Evolutionary conservation across 2,113 vertebrate species (phyloP).

Genomic region (Ictidomys tridecemlineatus): DNA sequence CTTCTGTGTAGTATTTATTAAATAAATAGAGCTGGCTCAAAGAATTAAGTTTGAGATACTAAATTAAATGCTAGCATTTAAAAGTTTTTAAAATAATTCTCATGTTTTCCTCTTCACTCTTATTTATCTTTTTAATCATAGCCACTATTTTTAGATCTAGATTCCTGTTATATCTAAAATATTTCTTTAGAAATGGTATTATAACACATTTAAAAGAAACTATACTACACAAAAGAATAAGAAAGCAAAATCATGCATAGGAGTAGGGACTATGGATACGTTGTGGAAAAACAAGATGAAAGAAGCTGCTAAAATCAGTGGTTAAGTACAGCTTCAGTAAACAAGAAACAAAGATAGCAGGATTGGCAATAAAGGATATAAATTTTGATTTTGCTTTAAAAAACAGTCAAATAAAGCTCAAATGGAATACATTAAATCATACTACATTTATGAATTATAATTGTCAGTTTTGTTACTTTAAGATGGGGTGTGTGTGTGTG

Average conservation of each 20-base stretch:
- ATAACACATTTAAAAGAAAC: background rate
- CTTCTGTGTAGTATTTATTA: background rate
- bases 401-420: background rate
- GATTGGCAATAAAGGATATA: background rate
- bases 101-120: background rate
- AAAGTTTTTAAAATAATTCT: background rate
- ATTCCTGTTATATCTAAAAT: background rate
- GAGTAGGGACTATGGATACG: background rate
- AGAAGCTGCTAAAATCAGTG: background rate
- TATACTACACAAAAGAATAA: background rate
- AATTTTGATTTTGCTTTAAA: background rate
- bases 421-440: background rate
- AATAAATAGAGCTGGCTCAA: background rate
- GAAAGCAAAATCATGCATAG: background rate
- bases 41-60: background rate
- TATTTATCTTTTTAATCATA: background rate
- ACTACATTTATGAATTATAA: background rate
- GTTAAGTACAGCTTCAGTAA: too few relatives aligned
- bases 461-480: background rate
- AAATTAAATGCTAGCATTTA: background rate
- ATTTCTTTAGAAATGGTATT: background rate
- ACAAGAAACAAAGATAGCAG: background rate
- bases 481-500: background rate
- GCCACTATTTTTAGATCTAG: background rate
- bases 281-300: background rate